A percentile compares a stretch with the other conserved stretches of the same genome.
Conservation (phyloP, 2,113 vertebrate species). For the Merops nubicus region DNA sequence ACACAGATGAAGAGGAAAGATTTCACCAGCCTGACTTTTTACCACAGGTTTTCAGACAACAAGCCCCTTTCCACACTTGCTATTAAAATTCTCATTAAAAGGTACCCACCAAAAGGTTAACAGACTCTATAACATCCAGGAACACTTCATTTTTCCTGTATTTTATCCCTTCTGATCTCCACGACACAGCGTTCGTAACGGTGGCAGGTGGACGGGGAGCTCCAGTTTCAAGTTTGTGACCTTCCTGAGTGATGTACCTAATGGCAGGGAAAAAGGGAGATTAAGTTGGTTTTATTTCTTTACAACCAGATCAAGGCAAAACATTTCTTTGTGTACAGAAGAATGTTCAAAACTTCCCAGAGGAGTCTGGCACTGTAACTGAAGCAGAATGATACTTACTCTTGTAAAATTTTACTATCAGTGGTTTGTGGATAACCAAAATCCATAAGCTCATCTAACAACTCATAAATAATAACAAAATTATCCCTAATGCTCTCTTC, state of each 20-base stretch:
- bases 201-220: conserved; percentile 96
- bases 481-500: conserved; percentile 99
- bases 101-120: conserved; percentile 92
- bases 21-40: too few relatives aligned
- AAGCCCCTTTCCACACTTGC: neutral
- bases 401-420: conserved; percentile 98
- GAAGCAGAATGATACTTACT: conserved; percentile 80
- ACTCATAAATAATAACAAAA: conserved; percentile 98
- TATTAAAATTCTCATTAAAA: neutral
- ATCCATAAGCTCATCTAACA: conserved; percentile 98
- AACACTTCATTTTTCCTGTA: conserved; percentile 99
- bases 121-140: conserved; percentile 98
- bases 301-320: neutral
- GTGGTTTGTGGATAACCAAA: conserved; percentile 98
- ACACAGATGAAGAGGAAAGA: rapidly evolving
- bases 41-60: neutral
- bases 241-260: conserved; percentile 99
- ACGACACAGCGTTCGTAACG: conserved; percentile 96
- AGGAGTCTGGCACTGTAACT: neutral
- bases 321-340: neutral
- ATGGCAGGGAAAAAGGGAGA: neutral
- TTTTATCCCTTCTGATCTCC: conserved; percentile 98
- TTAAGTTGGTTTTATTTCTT: neutral
- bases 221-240: conserved; percentile 98
- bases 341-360: neutral